phyloP scores from a whole-genome alignment of 2,888 invertebrate species.

The Globia sparganii region DNA sequence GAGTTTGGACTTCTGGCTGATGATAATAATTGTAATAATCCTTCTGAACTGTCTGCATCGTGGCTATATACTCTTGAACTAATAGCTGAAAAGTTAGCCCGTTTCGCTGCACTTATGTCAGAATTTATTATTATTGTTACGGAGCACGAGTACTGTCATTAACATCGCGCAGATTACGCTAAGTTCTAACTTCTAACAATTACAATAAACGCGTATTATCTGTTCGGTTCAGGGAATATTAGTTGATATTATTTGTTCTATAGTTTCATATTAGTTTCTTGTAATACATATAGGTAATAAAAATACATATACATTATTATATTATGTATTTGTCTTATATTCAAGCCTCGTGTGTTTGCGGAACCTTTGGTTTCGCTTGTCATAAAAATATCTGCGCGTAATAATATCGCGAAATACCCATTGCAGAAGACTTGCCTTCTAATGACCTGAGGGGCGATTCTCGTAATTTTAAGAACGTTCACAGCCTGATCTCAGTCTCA shows the following conservation, averaged over 20 bases:
- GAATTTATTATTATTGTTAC: slow-evolving; percentile 61
- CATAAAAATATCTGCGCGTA: not conserved
- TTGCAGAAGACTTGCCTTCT: too few relatives aligned
- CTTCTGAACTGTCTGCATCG: slow-evolving; percentile 30
- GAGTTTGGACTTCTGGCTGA: too few relatives aligned
- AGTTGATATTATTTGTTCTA: slow-evolving; percentile 32
- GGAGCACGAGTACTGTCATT: slow-evolving; percentile 44
- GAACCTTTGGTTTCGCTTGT: not conserved
- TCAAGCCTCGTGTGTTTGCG: not conserved
- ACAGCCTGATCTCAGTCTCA: too few relatives aligned
- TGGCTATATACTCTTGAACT: slow-evolving; percentile 44
- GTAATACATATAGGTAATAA: not conserved
- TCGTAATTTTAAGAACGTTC: too few relatives aligned
- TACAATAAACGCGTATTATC: slow-evolving; percentile 45
- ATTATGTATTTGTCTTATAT: not conserved
- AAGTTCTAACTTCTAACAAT: slow-evolving; percentile 37
- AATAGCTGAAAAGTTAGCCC: slow-evolving; percentile 58
- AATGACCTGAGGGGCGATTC: too few relatives aligned
- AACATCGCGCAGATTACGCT: slow-evolving; percentile 38
- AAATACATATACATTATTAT: not conserved
- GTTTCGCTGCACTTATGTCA: slow-evolving; percentile 53
- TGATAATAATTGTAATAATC: not conserved
- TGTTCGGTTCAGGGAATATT: slow-evolving; percentile 37
- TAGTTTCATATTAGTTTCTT: slow-evolving; percentile 17
- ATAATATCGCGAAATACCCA: not conserved